These are phyloP conservation scores for Dasysyrphus tricinctus DNA, from an alignment of 2,888 invertebrate species.

Conservation along the genomic window DNA sequence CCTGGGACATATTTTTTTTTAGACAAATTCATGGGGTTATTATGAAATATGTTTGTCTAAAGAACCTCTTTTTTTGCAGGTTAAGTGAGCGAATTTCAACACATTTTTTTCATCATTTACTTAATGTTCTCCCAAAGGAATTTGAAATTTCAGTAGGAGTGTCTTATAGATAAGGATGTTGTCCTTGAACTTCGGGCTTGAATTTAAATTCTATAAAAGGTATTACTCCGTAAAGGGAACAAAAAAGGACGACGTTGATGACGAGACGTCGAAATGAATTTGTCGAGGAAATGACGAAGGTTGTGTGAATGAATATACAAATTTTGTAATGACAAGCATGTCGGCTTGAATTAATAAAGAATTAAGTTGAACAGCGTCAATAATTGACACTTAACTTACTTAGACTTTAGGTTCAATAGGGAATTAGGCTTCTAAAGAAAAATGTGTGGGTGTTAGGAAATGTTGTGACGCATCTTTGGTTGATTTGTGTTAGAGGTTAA, in stretches of 20 bases:
- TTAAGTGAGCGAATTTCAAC: background rate
- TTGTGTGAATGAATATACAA: background rate
- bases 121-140: background rate
- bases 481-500: no score
- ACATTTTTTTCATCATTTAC: background rate
- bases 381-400: background rate
- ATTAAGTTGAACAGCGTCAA: background rate
- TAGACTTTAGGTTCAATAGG: background rate
- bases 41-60: constrained; percentile 6
- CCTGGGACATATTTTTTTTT: background rate
- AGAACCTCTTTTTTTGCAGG: background rate
- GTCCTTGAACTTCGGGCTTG: background rate
- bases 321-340: background rate
- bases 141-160: background rate
- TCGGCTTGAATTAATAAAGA: background rate
- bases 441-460: background rate
- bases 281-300: background rate
- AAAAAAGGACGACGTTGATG: background rate
- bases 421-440: background rate
- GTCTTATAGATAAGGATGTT: background rate
- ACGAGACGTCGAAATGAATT: background rate
- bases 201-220: background rate
- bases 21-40: constrained; percentile 5
- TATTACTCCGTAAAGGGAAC: background rate
- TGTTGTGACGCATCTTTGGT: no score